Evolutionary conservation across 2,113 vertebrate genomes (phyloP), one percentile per base, ranked within the genome.

Genomic region (Notiomystis cincta): DNA sequence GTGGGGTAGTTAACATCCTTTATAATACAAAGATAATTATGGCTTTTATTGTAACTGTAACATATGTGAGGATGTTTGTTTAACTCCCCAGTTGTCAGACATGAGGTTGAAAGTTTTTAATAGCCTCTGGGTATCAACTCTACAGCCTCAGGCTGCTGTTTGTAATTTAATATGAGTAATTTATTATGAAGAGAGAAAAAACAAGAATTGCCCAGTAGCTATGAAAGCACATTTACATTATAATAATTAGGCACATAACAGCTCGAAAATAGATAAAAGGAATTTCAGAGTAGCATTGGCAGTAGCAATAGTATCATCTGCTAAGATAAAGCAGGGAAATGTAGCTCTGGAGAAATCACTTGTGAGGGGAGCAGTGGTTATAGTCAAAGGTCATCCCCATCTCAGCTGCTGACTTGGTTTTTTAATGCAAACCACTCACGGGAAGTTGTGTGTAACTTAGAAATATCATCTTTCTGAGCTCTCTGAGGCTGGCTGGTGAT

Each of bases 161-260:
- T 95, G 85, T 96, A 95, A 96, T 97, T 96, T 95, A 95, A 95
- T 96, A 88, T 56, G 61, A 96, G 94, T 95, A 96, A 96, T 95
- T 96, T 94, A 95, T 96, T 96, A 84, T 33, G 81, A 93, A 94
- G 89, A 94, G 71, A 84, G 82, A 70, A 96, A 96, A 97, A 97
- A 75, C 89, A 96, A 88, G 81, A 96, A 86, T 96, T 95, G 95
- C 95, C 96, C 87, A 89, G 84, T 97, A 96, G 96, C 84, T 92
- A 84, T 87, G 87, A 95, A 95, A 94, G 87, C 82, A 53, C 94
- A 97, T 97, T 97, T 96, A 82, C 91, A 89, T 97, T 95, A 85
- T 92, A 97, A 97, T 97, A 91, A 96, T 96, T 96, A 97, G 95
- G 71, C 84, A 92, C 69, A 93, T 95, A 95, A 96, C 81, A 89